phyloP scores from a whole-genome alignment of 2,797 vertebrate species.

The Gymnoscopelus braueri region DNA sequence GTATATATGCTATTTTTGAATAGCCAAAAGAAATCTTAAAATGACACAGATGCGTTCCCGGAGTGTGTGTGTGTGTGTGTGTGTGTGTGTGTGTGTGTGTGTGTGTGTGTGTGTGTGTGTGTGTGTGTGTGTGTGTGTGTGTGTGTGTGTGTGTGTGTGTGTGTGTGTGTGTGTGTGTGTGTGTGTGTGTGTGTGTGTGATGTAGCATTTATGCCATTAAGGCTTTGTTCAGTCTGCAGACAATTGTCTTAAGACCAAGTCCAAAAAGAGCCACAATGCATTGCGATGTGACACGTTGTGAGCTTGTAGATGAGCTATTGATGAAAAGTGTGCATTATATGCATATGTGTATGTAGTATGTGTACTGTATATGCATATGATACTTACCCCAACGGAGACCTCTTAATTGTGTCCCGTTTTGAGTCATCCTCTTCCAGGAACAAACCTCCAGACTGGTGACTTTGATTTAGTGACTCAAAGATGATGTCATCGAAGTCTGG shows the following conservation, averaged over 20 bases:
- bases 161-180: conserved; percentile 15
- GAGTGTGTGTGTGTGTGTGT: conserved; percentile 17
- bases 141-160: conserved; percentile 14
- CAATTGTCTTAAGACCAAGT: no score
- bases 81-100: conserved; percentile 20
- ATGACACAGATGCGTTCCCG: no score
- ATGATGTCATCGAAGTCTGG: conserved; percentile 60
- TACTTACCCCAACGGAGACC: conserved; percentile 75
- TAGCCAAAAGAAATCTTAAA: no score
- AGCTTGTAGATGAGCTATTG: no score
- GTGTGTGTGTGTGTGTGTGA: background rate
- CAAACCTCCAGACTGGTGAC: conserved; percentile 52
- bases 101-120: conserved; percentile 13
- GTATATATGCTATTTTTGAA: no score
- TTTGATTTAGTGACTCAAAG: conserved; percentile 52
- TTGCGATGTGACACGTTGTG: no score
- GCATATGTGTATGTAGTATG: background rate
- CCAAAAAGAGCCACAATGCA: background rate
- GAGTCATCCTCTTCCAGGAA: conserved; percentile 70
- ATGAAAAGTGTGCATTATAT: background rate
- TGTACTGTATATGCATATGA: conserved; percentile 1
- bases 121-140: conserved; percentile 15
- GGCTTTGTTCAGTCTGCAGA: no score
- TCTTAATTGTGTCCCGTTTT: conserved; percentile 72
- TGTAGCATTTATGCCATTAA: no score